Conservation (phyloP, 2,888 invertebrate species). For the Neoascia interrupta region DNA sequence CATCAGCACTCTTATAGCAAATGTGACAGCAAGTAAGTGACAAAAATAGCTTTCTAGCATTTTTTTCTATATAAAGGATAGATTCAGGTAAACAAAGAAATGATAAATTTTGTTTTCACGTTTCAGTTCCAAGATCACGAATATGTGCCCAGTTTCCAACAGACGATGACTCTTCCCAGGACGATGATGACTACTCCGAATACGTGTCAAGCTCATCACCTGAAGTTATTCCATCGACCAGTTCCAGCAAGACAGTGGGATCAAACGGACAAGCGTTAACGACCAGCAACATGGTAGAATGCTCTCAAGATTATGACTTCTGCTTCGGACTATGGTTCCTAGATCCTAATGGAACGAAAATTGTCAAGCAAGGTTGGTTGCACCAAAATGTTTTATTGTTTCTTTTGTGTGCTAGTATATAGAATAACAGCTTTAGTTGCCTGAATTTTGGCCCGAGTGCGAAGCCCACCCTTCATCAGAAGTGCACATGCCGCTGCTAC, state of each 20-base stretch:
- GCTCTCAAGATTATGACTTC: slow-evolving; percentile 80
- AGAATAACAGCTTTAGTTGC: too few relatives aligned
- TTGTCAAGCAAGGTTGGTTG: slow-evolving; percentile 60
- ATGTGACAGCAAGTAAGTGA: slow-evolving; percentile 37
- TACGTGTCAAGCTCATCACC: slow-evolving; percentile 55
- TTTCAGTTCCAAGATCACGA: slow-evolving; percentile 50
- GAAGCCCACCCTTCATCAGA: too few relatives aligned
- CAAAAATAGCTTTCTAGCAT: too few relatives aligned
- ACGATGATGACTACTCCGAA: slow-evolving; percentile 57
- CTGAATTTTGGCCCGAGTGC: too few relatives aligned
- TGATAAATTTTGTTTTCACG: too few relatives aligned
- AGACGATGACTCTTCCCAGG: slow-evolving; percentile 58
- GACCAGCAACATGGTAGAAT: slow-evolving; percentile 71
- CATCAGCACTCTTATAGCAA: slow-evolving; percentile 10
- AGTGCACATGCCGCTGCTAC: too few relatives aligned
- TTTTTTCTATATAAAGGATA: too few relatives aligned
- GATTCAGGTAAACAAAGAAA: too few relatives aligned
- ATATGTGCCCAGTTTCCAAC: slow-evolving; percentile 51
- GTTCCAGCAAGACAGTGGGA: background rate
- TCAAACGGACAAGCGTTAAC: background rate
- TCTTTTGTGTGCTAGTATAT: background rate
- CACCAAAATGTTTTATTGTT: background rate
- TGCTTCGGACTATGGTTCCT: slow-evolving; percentile 88
- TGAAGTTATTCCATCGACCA: slow-evolving; percentile 3
- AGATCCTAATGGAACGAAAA: slow-evolving; percentile 86